These are phyloP conservation scores for Scaptomyza reducta DNA, from an alignment of 2,888 invertebrate species.

Conservation along the genomic window DNA sequence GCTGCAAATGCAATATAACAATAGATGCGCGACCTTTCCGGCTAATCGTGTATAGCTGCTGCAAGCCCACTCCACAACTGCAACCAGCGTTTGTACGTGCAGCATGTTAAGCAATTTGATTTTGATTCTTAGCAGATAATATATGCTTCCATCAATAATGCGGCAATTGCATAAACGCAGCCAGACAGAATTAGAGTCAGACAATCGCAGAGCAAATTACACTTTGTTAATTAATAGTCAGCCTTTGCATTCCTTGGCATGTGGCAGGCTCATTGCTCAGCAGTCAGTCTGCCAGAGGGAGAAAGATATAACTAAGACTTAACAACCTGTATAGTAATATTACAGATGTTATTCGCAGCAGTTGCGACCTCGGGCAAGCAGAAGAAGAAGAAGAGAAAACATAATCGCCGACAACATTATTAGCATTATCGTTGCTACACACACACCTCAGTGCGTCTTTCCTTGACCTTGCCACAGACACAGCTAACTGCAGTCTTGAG, in stretches of 20 bases:
- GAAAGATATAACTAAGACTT: background rate
- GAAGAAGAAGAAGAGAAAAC: slow-evolving; percentile 17
- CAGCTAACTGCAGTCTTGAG: slow-evolving; percentile 12
- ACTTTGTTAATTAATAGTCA: background rate
- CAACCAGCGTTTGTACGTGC: slow-evolving; percentile 44
- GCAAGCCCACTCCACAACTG: background rate
- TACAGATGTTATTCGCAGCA: slow-evolving; percentile 5
- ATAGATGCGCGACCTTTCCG: slow-evolving; percentile 49
- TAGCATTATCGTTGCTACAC: slow-evolving; percentile 33
- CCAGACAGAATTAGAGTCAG: background rate
- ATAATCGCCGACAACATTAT: slow-evolving; percentile 49
- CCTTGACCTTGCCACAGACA: background rate
- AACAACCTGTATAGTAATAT: background rate
- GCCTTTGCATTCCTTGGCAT: background rate
- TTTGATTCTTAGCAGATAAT: background rate
- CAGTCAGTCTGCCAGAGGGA: background rate
- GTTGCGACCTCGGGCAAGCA: slow-evolving; percentile 18
- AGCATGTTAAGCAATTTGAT: background rate
- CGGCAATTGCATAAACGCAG: background rate
- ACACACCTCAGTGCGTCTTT: background rate
- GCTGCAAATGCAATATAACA: slow-evolving; percentile 42
- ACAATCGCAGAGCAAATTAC: background rate
- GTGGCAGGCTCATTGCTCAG: background rate
- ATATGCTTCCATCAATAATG: background rate
- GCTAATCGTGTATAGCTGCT: slow-evolving; percentile 51